phyloP scores from a whole-genome alignment of 2,888 invertebrate genomes.

The Chloroclystis v-ata region DNA sequence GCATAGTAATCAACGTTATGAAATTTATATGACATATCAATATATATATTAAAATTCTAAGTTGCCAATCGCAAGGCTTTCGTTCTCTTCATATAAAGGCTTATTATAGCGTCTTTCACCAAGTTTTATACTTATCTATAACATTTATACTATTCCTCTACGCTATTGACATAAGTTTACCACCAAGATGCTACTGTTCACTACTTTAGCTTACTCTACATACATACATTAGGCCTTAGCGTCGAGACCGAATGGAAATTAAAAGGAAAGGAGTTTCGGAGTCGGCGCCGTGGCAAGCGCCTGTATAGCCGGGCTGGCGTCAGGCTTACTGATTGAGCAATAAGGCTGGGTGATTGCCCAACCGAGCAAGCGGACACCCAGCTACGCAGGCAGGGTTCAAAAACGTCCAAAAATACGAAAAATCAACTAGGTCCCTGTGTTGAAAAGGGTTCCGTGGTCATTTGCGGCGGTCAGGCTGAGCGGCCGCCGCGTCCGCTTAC shows the following conservation, averaged over 20 bases:
- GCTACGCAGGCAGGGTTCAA: constrained; percentile 56
- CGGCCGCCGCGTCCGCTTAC: constrained; percentile 58
- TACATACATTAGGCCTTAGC: constrained; percentile 71
- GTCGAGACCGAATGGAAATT: constrained; percentile 45
- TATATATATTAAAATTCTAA: constrained; percentile 65
- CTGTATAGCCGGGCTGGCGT: constrained; percentile 63
- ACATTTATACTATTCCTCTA: constrained; percentile 71
- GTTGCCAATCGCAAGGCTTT: constrained; percentile 76
- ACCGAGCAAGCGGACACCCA: constrained; percentile 80
- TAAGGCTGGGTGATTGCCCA: constrained; percentile 86
- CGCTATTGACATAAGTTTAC: constrained; percentile 77
- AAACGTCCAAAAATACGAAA: constrained; percentile 72
- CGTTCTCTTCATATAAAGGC: constrained; percentile 64
- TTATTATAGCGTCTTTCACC: constrained; percentile 76
- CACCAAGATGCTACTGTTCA: constrained; percentile 69
- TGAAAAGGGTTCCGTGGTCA: constrained; percentile 64
- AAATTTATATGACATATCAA: constrained; percentile 56
- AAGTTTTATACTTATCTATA: constrained; percentile 72
- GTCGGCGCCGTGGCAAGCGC: constrained; percentile 52
- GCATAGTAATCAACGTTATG: constrained; percentile 50
- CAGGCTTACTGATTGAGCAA: constrained; percentile 81
- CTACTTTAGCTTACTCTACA: constrained; percentile 74
- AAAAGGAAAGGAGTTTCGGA: constrained; percentile 44
- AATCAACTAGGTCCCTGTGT: constrained; percentile 74
- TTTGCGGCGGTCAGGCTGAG: constrained; percentile 65